Conservation (phyloP, 2,797 vertebrate species). For the Alauda arvensis region DNA sequence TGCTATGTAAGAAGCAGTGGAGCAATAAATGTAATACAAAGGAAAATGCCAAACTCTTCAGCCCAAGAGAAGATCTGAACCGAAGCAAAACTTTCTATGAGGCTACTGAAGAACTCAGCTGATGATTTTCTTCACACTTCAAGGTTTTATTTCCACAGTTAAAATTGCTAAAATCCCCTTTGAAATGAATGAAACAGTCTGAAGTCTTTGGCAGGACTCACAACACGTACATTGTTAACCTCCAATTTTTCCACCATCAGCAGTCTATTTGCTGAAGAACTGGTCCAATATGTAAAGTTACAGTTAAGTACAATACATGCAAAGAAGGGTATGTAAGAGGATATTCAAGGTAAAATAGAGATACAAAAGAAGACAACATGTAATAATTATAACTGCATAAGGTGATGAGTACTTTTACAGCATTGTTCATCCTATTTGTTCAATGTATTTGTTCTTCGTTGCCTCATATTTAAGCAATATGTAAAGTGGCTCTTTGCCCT, state of each 20-base stretch:
- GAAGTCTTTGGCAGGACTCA: not conserved
- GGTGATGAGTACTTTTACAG: not conserved
- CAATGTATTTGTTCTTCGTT: not conserved
- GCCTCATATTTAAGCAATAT: not conserved
- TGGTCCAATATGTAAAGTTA: not conserved
- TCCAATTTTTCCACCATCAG: not conserved
- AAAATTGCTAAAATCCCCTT: not conserved
- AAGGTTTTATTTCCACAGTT: not conserved
- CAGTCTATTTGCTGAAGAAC: not conserved
- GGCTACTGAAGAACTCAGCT: not conserved
- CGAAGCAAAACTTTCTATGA: not conserved
- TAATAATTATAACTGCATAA: not conserved
- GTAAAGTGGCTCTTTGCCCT: not conserved
- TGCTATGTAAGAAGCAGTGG: not conserved
- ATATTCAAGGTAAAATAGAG: not conserved
- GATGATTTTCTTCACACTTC: not conserved
- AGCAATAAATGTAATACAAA: not conserved
- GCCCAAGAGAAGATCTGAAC: not conserved
- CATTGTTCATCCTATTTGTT: not conserved
- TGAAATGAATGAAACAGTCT: not conserved
- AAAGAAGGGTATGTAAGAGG: not conserved
- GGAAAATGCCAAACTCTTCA: not conserved
- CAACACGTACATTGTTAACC: not conserved
- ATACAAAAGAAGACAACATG: not conserved
- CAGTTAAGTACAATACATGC: not conserved